Evolutionary conservation across 2,888 invertebrate genomes (phyloP).

Genomic region (Thymelicus lineola): DNA sequence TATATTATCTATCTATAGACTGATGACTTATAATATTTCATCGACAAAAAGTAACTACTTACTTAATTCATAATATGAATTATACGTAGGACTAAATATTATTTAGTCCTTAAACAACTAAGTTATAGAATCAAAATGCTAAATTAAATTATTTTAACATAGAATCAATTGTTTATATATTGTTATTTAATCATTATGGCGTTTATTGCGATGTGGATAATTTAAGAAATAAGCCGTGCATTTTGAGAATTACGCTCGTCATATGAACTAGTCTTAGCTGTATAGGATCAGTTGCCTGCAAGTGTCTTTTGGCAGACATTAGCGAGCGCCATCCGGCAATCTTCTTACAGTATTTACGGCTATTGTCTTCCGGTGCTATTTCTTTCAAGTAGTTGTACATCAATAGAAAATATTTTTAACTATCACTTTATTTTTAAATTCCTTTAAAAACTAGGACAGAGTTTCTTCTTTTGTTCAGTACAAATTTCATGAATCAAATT

Average conservation of each 20-base stretch:
- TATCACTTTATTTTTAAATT: neutral
- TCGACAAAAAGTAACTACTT: too few species aligned
- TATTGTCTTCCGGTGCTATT: conserved; percentile 6
- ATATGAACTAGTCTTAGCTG: conserved; percentile 25
- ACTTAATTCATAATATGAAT: too few species aligned
- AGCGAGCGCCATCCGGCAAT: neutral
- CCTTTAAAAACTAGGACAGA: neutral
- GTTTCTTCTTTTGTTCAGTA: neutral
- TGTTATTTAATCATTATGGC: too few species aligned
- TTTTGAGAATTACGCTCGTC: conserved; percentile 4
- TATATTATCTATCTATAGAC: too few species aligned
- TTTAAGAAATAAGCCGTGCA: too few species aligned
- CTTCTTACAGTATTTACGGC: conserved; percentile 9
- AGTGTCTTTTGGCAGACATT: conserved; percentile 33
- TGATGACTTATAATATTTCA: too few species aligned
- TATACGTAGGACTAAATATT: too few species aligned
- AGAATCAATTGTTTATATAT: too few species aligned
- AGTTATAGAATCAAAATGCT: too few species aligned
- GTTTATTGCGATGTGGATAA: too few species aligned
- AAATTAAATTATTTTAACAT: too few species aligned
- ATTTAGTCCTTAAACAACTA: too few species aligned
- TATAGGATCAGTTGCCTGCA: conserved; percentile 31
- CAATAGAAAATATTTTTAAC: conserved; percentile 5
- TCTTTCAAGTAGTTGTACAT: conserved; percentile 5
- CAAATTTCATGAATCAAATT: neutral